A percentile compares a stretch with the other conserved stretches of the same genome.
Conservation (phyloP, 2,888 invertebrate genomes). For the Pogonocherus hispidulus region DNA sequence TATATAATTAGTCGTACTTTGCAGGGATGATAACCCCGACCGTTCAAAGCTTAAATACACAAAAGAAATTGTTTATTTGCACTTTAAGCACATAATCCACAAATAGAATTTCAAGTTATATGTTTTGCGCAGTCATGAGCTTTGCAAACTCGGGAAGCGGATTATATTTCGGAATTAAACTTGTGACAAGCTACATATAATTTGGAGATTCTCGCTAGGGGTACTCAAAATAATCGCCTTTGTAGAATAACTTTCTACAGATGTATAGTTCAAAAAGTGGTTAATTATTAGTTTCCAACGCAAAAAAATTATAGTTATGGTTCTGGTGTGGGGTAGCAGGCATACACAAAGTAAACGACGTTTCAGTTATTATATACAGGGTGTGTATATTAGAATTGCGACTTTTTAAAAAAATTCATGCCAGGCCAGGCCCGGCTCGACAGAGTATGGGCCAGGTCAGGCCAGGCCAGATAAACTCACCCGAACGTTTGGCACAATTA, state of each 20-base stretch:
- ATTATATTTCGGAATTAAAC: conserved; percentile 56
- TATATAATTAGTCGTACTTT: conserved; percentile 16
- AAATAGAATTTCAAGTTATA: conserved; percentile 58
- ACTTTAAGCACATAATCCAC: conserved; percentile 56
- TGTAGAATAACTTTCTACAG: background rate
- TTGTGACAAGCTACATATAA: conserved; percentile 53
- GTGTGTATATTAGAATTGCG: no score
- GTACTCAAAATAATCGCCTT: background rate
- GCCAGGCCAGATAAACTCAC: no score
- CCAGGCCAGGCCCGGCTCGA: no score
- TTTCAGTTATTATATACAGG: no score
- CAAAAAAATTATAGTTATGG: background rate
- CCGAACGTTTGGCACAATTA: no score
- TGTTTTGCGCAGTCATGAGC: conserved; percentile 55
- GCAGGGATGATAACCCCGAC: background rate
- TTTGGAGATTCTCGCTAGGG: conserved; percentile 42
- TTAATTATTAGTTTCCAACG: background rate
- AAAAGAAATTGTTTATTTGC: conserved; percentile 56
- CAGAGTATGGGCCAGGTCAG: no score
- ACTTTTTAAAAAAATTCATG: no score
- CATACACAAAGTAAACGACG: no score
- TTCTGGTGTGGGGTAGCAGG: no score
- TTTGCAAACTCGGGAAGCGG: conserved; percentile 56
- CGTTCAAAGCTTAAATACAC: conserved; percentile 28
- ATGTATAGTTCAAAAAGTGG: conserved; percentile 8